A percentile compares a stretch with the other conserved stretches of the same genome.
Evolutionary conservation across 2,113 vertebrate species (phyloP).

Genomic region (Syngnathus floridae): DNA sequence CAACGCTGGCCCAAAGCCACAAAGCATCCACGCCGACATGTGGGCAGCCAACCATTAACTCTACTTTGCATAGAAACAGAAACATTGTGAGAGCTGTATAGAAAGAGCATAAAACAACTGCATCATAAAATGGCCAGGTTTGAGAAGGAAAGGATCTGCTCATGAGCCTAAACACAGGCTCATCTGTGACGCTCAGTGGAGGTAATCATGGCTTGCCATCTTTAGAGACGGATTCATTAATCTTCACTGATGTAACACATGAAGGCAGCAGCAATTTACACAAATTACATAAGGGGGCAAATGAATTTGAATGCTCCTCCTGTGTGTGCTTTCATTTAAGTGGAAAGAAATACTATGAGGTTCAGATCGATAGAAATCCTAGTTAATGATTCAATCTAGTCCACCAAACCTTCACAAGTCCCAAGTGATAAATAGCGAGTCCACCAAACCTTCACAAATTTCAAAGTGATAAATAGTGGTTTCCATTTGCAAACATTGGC

Average conservation of each 20-base stretch:
- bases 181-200: background rate
- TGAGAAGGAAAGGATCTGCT: background rate
- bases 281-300: background rate
- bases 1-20: background rate
- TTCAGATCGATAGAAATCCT: background rate
- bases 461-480: background rate
- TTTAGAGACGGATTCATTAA: background rate
- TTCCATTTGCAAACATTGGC: background rate
- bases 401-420: background rate
- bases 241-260: background rate
- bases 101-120: too few species aligned
- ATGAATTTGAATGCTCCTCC: background rate
- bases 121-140: background rate
- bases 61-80: background rate
- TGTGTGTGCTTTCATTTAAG: background rate
- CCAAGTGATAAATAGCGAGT: background rate
- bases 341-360: background rate
- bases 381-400: background rate
- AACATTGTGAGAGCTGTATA: too few species aligned
- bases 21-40: background rate
- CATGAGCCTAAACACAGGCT: background rate
- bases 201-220: background rate
- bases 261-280: background rate
- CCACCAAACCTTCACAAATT: too few species aligned
- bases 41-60: constrained; percentile 1